phyloP scores from a whole-genome alignment of 2,888 invertebrate genomes.

The Caenorhabditis becei region DNA sequence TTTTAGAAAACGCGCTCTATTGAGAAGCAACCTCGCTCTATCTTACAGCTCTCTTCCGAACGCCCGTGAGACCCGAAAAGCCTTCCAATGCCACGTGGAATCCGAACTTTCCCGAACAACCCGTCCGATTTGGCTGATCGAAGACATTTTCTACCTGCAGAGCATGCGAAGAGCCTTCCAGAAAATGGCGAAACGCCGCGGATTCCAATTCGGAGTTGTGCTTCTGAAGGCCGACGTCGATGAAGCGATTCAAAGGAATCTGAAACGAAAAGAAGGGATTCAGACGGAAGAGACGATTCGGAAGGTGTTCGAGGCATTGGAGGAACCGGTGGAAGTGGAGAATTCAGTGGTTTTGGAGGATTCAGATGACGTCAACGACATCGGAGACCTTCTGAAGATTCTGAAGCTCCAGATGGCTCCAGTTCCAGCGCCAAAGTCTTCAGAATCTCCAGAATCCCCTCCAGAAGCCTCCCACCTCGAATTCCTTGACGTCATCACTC shows the following conservation, averaged over 20 bases:
- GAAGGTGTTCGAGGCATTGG: conserved; percentile 32
- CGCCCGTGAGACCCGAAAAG: conserved; percentile 36
- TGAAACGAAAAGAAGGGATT: neutral
- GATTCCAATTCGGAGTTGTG: conserved; percentile 40
- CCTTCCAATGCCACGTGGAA: conserved; percentile 35
- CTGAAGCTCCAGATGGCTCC: neutral
- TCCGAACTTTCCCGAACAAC: neutral
- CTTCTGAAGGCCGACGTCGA: conserved; percentile 23
- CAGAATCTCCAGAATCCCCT: neutral
- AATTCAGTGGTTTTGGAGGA: conserved; percentile 22
- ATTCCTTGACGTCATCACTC: conserved; percentile 12
- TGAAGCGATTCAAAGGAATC: conserved; percentile 35
- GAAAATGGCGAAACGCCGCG: conserved; percentile 46
- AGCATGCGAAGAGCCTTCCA: conserved; percentile 70
- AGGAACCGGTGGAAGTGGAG: conserved; percentile 7
- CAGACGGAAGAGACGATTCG: conserved; percentile 36
- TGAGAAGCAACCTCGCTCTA: neutral
- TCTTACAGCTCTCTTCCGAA: conserved; percentile 4
- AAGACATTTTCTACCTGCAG: conserved; percentile 67
- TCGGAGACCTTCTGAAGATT: conserved; percentile 1
- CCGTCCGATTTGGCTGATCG: conserved; percentile 43
- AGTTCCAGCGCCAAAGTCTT: no score
- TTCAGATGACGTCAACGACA: neutral
- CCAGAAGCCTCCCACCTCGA: neutral
- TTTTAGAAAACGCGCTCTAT: no score